phyloP scores from a whole-genome alignment of 2,797 vertebrate genomes.

The Graptemys geographica region DNA sequence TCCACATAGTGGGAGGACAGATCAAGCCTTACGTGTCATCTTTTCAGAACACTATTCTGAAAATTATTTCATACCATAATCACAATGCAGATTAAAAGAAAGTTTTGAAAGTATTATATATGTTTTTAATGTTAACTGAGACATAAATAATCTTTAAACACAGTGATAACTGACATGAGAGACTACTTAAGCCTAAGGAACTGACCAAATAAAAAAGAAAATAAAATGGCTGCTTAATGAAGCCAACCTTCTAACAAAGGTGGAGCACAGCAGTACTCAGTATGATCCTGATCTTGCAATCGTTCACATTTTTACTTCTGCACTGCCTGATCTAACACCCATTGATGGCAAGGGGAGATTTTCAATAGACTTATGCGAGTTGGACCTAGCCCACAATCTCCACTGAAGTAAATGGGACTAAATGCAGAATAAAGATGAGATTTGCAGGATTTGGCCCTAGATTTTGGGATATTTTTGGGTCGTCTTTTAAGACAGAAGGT shows the following conservation, averaged over 20 bases:
- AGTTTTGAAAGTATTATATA: not conserved
- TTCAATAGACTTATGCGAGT: too few relatives aligned
- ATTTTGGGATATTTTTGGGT: not conserved
- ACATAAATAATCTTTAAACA: too few relatives aligned
- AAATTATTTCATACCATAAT: not conserved
- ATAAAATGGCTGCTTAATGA: not conserved
- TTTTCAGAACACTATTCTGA: not conserved
- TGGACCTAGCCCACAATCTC: too few relatives aligned
- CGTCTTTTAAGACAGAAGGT: not conserved
- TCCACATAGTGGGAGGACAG: not conserved
- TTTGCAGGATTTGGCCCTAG: not conserved
- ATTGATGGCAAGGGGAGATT: too few relatives aligned
- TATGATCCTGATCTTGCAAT: not conserved
- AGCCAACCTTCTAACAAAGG: not conserved
- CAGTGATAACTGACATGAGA: not conserved
- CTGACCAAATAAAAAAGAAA: not conserved
- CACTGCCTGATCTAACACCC: too few relatives aligned
- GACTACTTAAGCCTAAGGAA: not conserved
- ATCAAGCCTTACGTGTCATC: not conserved
- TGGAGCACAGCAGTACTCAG: not conserved
- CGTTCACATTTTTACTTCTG: not conserved
- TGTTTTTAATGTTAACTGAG: not conserved
- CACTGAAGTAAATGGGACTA: too few relatives aligned
- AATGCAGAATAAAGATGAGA: too few relatives aligned
- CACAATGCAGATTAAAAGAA: not conserved